Conservation (phyloP, 2,888 invertebrate species). For the Acleris laterana region DNA sequence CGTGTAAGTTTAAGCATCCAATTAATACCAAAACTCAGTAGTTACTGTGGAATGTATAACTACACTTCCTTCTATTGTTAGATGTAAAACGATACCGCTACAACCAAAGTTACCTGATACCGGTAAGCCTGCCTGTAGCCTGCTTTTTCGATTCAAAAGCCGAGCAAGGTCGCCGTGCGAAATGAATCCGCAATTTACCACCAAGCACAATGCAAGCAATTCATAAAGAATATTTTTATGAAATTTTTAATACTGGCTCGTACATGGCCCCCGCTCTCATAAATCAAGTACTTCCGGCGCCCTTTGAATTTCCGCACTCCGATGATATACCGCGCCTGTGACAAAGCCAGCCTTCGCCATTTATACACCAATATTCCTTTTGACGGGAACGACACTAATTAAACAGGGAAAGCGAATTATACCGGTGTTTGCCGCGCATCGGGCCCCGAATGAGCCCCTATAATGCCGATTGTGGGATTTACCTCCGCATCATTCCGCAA, state of each 20-base stretch:
- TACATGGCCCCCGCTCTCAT: constrained; percentile 70
- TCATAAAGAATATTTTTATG: constrained; percentile 77
- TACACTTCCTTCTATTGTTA: too few species aligned
- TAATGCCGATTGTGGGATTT: constrained; percentile 35
- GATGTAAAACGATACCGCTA: too few species aligned
- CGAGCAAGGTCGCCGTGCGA: constrained; percentile 30
- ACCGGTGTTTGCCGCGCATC: constrained; percentile 41
- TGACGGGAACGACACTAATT: constrained; percentile 69
- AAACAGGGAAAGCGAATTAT: constrained; percentile 52
- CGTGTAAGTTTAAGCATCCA: too few species aligned
- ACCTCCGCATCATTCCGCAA: constrained; percentile 26
- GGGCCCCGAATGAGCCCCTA: constrained; percentile 31
- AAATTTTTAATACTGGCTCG: constrained; percentile 75
- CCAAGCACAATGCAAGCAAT: constrained; percentile 54
- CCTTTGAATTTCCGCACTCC: constrained; percentile 75
- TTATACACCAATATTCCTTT: constrained; percentile 72
- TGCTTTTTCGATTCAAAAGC: constrained; percentile 8
- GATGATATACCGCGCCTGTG: constrained; percentile 74
- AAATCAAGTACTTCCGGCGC: constrained; percentile 79
- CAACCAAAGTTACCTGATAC: constrained; percentile 2
- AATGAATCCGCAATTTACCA: constrained; percentile 39
- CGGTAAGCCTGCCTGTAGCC: not conserved
- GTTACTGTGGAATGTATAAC: not conserved
- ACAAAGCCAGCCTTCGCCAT: constrained; percentile 67
- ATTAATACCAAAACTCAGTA: not conserved